phyloP scores from a whole-genome alignment of 2,113 vertebrate genomes.

The Larimichthys crocea region DNA sequence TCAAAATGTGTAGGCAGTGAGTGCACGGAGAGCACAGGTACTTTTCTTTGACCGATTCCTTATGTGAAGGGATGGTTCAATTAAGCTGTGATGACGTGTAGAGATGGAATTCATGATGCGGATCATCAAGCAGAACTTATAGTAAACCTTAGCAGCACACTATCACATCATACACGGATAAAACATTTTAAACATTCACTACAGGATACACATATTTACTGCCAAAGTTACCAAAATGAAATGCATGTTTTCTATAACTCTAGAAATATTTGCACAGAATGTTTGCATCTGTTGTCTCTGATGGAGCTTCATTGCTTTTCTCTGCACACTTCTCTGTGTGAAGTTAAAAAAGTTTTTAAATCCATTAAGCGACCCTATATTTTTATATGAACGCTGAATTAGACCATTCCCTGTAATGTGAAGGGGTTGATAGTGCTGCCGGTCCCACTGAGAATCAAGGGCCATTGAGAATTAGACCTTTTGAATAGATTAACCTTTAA shows the following conservation, averaged over 20 bases:
- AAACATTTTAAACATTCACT: no score
- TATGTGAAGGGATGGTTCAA: not conserved
- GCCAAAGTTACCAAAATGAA: not conserved
- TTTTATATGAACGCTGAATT: not conserved
- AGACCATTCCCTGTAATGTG: not conserved
- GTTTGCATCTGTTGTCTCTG: no score
- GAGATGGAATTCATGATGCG: not conserved
- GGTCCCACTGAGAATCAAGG: conserved; percentile 32
- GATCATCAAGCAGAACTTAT: not conserved
- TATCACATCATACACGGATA: not conserved
- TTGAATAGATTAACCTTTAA: conserved; percentile 63
- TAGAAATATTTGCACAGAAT: no score
- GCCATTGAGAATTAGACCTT: conserved; percentile 40
- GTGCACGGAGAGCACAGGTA: not conserved
- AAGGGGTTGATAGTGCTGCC: conserved; percentile 16
- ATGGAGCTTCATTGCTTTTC: not conserved
- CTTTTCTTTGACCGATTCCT: conserved; percentile 24
- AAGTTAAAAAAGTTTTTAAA: not conserved
- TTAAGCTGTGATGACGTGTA: not conserved
- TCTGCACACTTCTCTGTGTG: not conserved
- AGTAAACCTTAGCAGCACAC: not conserved
- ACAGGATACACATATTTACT: not conserved
- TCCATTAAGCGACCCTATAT: not conserved
- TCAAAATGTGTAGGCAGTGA: conserved; percentile 1
- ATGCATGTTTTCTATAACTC: no score